Conservation (phyloP, 1,140 invertebrate species). For the Diorhabda sublineata region DNA sequence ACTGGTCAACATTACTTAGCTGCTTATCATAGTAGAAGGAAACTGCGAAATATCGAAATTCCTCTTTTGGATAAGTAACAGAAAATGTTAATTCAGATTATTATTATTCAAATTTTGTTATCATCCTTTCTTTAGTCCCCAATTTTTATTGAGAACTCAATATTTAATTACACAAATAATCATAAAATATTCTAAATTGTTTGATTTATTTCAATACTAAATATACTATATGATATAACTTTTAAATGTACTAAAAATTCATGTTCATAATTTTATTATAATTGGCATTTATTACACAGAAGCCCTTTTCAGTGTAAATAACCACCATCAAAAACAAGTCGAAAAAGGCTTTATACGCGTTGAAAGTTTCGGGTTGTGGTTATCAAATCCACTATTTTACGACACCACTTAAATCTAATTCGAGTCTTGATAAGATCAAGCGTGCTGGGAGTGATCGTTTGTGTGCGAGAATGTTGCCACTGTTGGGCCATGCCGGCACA, state of each 20-base stretch:
- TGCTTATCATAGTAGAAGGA: too few species aligned
- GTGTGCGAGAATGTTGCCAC: slow-evolving; percentile 32
- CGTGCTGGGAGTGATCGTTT: slow-evolving; percentile 32
- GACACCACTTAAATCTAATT: slow-evolving; percentile 36
- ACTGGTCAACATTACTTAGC: too few species aligned
- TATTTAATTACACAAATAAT: too few species aligned
- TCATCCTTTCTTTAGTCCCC: too few species aligned
- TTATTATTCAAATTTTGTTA: too few species aligned
- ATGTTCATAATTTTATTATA: slow-evolving; percentile 14
- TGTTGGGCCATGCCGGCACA: slow-evolving; percentile 10
- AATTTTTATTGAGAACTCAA: too few species aligned
- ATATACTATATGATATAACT: too few species aligned
- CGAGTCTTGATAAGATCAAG: slow-evolving; percentile 28
- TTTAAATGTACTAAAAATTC: background rate
- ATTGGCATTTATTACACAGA: slow-evolving; percentile 24
- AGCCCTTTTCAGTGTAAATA: slow-evolving; percentile 7
- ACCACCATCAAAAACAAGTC: background rate
- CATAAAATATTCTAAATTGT: too few species aligned
- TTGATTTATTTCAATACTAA: too few species aligned
- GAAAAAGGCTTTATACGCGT: slow-evolving; percentile 14
- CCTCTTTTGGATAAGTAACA: too few species aligned
- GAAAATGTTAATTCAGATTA: too few species aligned
- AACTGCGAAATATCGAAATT: too few species aligned
- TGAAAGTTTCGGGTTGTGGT: slow-evolving; percentile 24
- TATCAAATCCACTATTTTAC: slow-evolving; percentile 33